Conservation (phyloP, 1,140 invertebrate genomes). For the Drosophila truncata region DNA sequence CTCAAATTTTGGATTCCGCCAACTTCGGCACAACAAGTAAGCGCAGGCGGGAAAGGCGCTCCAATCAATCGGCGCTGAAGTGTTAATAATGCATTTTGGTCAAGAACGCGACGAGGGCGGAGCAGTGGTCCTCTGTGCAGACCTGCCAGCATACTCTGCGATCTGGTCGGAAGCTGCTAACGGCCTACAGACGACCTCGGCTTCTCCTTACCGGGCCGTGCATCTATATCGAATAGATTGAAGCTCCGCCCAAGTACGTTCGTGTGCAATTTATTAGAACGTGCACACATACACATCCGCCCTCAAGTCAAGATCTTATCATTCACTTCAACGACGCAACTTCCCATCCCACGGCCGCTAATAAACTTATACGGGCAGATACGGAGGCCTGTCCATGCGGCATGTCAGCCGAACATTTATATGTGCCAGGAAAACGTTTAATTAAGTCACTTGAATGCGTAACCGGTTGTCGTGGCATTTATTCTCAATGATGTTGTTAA, state of each 20-base stretch:
- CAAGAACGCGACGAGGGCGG: constrained; percentile 11
- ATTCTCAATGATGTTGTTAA: constrained; percentile 75
- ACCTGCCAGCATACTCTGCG: constrained; percentile 32
- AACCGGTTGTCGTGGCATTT: constrained; percentile 73
- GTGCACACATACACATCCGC: constrained; percentile 33
- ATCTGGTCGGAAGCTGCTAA: constrained; percentile 1
- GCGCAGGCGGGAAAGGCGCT: constrained; percentile 2
- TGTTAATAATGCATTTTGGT: constrained; percentile 73
- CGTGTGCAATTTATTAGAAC: constrained; percentile 72
- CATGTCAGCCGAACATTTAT: constrained; percentile 57
- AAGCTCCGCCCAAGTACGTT: constrained; percentile 63
- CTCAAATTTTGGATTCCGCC: constrained; percentile 11
- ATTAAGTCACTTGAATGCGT: constrained; percentile 77
- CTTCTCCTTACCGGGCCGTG: constrained; percentile 12
- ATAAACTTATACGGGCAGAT: constrained; percentile 15
- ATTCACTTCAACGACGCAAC: constrained; percentile 18
- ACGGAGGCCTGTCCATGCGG: background rate
- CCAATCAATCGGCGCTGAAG: constrained; percentile 44
- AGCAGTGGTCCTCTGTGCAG: background rate
- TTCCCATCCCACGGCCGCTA: background rate
- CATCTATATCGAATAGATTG: constrained; percentile 69
- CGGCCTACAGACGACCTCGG: constrained; percentile 55
- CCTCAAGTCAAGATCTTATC: constrained; percentile 17
- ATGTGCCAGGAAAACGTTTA: constrained; percentile 70
- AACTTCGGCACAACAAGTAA: constrained; percentile 11